Evolutionary conservation across 2,113 vertebrate species (phyloP).

Genomic region (Phalacrocorax carbo): DNA sequence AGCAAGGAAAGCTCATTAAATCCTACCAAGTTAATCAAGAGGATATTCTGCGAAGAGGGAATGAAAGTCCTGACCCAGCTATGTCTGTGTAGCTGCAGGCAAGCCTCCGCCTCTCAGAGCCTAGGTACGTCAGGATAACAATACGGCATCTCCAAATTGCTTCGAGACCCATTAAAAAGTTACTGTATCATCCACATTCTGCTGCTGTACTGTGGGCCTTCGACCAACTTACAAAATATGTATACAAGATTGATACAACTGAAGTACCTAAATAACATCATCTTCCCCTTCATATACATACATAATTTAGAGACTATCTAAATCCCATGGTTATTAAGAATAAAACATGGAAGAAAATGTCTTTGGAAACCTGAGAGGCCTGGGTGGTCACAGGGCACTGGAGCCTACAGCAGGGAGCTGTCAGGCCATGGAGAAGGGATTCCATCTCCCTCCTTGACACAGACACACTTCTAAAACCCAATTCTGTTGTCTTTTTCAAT

Average conservation of each 20-base stretch:
- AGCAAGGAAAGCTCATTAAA: background rate
- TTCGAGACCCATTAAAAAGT: background rate
- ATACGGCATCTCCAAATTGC: too few species aligned
- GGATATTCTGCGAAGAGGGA: background rate
- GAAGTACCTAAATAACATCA: background rate
- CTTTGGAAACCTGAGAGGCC: background rate
- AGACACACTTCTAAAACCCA: background rate
- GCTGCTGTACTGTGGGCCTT: background rate
- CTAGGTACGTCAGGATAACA: background rate
- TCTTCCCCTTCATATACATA: background rate
- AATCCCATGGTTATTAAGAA: background rate
- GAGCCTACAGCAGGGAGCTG: background rate
- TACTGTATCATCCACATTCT: background rate
- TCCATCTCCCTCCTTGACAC: background rate
- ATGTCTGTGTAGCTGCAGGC: background rate
- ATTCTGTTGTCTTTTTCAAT: background rate
- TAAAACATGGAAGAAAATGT: background rate
- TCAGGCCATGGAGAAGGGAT: background rate
- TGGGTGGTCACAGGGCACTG: background rate
- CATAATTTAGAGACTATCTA: background rate
- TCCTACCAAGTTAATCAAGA: background rate
- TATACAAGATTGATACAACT: background rate
- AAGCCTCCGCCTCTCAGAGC: background rate
- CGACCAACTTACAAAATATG: accelerated
- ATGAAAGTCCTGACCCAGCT: background rate